A percentile compares a stretch with the other conserved stretches of the same genome.
Evolutionary conservation across 2,113 vertebrate species (phyloP).

Genomic region (Myrmophylax atrothorax): DNA sequence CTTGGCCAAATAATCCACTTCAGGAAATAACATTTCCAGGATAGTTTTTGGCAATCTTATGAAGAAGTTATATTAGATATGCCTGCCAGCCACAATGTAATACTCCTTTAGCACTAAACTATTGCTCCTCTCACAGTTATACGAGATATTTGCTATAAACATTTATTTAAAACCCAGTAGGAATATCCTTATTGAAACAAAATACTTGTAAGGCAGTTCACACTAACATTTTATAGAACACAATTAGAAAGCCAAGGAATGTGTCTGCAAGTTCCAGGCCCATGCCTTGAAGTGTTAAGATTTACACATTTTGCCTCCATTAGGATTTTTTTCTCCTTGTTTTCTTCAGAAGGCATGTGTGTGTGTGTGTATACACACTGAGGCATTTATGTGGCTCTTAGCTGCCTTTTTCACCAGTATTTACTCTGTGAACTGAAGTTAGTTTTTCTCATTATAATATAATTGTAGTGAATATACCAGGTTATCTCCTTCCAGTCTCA

Average conservation of each 20-base stretch:
- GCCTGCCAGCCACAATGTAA: background rate
- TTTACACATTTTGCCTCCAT: background rate
- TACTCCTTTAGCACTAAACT: background rate
- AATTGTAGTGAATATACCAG: background rate
- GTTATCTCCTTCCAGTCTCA: background rate
- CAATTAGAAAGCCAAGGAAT: background rate
- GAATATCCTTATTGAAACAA: background rate
- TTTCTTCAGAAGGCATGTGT: background rate
- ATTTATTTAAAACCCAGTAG: background rate
- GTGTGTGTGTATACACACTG: accelerated
- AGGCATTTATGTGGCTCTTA: background rate
- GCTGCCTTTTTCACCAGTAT: background rate
- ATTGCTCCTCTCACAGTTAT: background rate
- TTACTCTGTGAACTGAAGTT: background rate
- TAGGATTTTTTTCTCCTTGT: background rate
- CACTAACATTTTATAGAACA: background rate
- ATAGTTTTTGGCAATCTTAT: background rate
- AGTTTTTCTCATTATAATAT: background rate
- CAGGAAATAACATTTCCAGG: background rate
- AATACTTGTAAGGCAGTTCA: background rate
- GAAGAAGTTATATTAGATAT: background rate
- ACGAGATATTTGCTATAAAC: background rate
- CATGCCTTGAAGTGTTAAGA: background rate
- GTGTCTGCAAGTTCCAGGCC: background rate
- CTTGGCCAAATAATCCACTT: background rate